Percentiles rank a stretch among this genome's conserved stretches.
Conservation (phyloP, 2,797 vertebrate species). For the Onychomys torridus region DNA sequence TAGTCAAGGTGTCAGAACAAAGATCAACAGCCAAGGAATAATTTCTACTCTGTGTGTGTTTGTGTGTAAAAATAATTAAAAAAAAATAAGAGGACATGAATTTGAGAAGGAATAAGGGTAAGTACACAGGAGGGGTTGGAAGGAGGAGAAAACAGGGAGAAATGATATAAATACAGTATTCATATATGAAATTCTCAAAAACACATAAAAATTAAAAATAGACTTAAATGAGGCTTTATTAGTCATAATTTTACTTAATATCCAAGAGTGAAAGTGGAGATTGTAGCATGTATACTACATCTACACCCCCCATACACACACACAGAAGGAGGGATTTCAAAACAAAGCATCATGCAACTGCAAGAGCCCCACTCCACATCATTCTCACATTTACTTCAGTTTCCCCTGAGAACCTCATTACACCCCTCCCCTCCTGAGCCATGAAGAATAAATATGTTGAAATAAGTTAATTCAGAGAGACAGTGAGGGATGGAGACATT, state of each 20-base stretch:
- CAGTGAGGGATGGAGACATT: neutral
- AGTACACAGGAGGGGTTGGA: neutral
- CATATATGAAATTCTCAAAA: neutral
- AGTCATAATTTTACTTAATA: conserved; percentile 48
- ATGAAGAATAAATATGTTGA: neutral
- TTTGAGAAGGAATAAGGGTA: neutral
- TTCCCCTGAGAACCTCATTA: neutral
- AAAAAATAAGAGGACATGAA: neutral
- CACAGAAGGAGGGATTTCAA: neutral
- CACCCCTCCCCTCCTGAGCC: neutral
- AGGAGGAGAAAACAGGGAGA: neutral
- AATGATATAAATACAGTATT: neutral
- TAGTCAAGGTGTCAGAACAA: neutral
- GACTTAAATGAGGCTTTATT: conserved; percentile 3
- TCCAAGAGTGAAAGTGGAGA: conserved; percentile 4
- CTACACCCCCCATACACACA: neutral
- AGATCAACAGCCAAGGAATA: no score
- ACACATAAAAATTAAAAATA: neutral
- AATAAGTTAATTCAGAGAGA: conserved; percentile 28
- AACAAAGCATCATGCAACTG: conserved; percentile 9
- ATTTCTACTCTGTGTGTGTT: neutral
- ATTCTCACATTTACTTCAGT: conserved; percentile 44
- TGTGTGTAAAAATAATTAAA: neutral
- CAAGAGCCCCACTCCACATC: neutral
- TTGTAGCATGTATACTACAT: conserved; percentile 3